Percentiles rank a stretch among this genome's conserved stretches.
phyloP scores from a whole-genome alignment of 1,140 invertebrate species.

The Drosophila erecta region DNA sequence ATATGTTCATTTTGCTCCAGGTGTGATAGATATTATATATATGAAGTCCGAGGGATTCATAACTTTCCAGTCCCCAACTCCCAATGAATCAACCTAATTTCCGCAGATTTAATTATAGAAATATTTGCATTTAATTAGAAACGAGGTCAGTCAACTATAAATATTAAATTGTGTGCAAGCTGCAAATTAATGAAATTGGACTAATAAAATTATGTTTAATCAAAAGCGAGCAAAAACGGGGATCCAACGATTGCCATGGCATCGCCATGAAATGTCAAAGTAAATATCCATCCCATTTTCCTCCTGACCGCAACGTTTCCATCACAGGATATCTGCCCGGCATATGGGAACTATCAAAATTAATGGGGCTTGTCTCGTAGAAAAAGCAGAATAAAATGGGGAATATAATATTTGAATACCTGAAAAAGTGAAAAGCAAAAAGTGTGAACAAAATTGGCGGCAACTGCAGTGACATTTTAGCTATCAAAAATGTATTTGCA shows the following conservation, averaged over 20 bases:
- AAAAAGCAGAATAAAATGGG: slow-evolving; percentile 50
- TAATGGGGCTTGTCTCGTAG: slow-evolving; percentile 61
- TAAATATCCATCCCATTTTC: slow-evolving; percentile 33
- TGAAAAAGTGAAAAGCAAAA: slow-evolving; percentile 29
- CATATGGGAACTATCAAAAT: slow-evolving; percentile 77
- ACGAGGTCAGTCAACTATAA: slow-evolving; percentile 75
- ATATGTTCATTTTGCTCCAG: too few species aligned
- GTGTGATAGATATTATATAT: too few species aligned
- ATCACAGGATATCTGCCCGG: slow-evolving; percentile 69
- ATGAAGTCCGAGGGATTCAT: neutral
- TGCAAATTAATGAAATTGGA: slow-evolving; percentile 77
- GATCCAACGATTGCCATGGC: slow-evolving; percentile 43
- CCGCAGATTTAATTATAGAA: slow-evolving; percentile 67
- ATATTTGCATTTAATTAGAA: slow-evolving; percentile 80
- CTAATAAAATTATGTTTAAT: slow-evolving; percentile 81
- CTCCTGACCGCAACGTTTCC: slow-evolving; percentile 37
- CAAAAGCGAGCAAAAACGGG: slow-evolving; percentile 35
- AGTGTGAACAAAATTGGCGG: slow-evolving; percentile 18
- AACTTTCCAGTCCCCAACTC: neutral
- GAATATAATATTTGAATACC: slow-evolving; percentile 76
- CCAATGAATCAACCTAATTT: slow-evolving; percentile 22
- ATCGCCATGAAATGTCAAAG: slow-evolving; percentile 54
- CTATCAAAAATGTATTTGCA: slow-evolving; percentile 82
- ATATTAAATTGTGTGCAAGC: slow-evolving; percentile 73
- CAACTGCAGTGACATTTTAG: slow-evolving; percentile 78